These are phyloP conservation scores for Phylloscopus whistleri DNA, from an alignment of 2,113 vertebrate species.

Conservation along the genomic window DNA sequence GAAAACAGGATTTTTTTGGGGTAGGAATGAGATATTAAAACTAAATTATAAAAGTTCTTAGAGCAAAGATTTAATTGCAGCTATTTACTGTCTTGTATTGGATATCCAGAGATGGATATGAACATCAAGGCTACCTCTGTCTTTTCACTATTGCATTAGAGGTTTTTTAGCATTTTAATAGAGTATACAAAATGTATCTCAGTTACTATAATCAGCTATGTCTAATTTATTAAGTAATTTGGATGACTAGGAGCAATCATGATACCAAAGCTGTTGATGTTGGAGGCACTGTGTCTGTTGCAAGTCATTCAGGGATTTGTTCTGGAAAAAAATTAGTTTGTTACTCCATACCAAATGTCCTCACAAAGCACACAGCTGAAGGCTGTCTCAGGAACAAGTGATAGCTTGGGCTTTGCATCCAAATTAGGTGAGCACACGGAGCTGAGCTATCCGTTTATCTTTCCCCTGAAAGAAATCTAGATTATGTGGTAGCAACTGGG, in stretches of 20 bases:
- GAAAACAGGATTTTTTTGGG: neutral
- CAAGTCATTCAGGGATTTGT: neutral
- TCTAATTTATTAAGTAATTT: neutral
- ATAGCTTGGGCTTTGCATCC: neutral
- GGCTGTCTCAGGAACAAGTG: neutral
- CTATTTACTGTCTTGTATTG: neutral
- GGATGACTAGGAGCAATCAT: neutral
- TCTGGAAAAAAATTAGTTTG: neutral
- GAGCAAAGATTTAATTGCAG: neutral
- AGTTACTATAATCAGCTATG: neutral
- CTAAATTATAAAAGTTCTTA: neutral
- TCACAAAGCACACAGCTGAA: neutral
- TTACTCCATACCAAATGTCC: neutral
- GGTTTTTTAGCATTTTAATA: neutral
- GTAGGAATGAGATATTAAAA: neutral
- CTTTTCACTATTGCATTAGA: neutral
- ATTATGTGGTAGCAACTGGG: neutral
- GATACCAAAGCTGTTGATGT: neutral
- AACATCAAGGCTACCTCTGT: neutral
- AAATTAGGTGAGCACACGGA: neutral
- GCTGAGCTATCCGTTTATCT: neutral
- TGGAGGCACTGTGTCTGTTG: neutral
- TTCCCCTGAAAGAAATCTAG: neutral
- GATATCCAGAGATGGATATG: neutral
- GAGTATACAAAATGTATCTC: neutral